Percentiles rank a stretch among this genome's conserved stretches.
Evolutionary conservation across 2,113 vertebrate genomes (phyloP).

Genomic region (Corythaixoides concolor): DNA sequence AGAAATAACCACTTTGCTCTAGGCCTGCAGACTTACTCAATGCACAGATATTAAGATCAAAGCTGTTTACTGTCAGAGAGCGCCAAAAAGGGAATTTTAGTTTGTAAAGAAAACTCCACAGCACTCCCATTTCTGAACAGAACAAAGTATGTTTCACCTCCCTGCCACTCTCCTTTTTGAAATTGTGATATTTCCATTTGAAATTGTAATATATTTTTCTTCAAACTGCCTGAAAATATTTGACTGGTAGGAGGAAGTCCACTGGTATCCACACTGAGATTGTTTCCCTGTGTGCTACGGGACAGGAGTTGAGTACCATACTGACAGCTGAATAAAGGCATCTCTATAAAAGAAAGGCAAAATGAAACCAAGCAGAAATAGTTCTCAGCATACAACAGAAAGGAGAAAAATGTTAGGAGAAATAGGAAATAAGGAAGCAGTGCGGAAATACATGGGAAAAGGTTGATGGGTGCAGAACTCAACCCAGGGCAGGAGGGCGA

Average conservation of each 20-base stretch:
- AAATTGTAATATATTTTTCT: neutral
- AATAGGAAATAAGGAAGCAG: neutral
- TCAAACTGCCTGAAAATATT: neutral
- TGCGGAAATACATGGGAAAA: neutral
- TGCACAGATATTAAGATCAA: constrained; percentile 1
- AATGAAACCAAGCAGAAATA: neutral
- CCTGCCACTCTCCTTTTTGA: neutral
- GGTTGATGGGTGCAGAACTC: neutral
- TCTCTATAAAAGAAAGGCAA: neutral
- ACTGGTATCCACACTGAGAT: neutral
- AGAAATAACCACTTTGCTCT: neutral
- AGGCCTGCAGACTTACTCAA: neutral
- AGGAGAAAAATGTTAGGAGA: fast-evolving
- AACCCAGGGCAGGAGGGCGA: neutral
- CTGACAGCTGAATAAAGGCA: neutral
- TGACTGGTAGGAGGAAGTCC: neutral
- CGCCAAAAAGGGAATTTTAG: neutral
- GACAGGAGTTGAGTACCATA: neutral
- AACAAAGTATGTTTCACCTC: neutral
- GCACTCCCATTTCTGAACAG: neutral
- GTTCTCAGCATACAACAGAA: neutral
- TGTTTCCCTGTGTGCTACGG: neutral
- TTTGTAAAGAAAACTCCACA: neutral
- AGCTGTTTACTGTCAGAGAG: neutral
- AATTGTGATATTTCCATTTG: neutral